phyloP scores from a whole-genome alignment of 1,140 invertebrate species.

The Papilio xuthus region DNA sequence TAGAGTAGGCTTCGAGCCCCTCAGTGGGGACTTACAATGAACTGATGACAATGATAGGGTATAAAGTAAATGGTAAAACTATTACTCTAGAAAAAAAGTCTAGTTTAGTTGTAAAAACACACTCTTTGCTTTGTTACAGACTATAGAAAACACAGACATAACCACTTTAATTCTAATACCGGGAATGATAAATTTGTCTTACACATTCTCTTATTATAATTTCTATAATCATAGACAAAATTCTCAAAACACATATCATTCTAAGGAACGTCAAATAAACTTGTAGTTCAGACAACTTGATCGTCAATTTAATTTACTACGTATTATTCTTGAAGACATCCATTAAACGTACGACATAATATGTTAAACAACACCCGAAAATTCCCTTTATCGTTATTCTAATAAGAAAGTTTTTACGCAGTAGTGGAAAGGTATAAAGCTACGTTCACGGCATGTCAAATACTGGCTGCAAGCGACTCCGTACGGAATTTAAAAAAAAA shows the following conservation, averaged over 20 bases:
- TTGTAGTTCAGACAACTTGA: conserved; percentile 23
- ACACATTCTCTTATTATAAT: background rate
- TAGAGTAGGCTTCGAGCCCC: too few species aligned
- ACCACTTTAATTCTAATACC: background rate
- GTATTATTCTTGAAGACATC: background rate
- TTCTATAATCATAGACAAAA: background rate
- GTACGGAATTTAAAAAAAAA: too few species aligned
- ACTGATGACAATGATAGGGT: too few species aligned
- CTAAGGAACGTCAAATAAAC: conserved; percentile 16
- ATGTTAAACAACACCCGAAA: conserved; percentile 32
- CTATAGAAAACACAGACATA: background rate
- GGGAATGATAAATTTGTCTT: background rate
- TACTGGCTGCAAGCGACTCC: too few species aligned
- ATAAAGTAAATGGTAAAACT: too few species aligned
- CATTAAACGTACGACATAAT: conserved; percentile 18
- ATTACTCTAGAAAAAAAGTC: background rate
- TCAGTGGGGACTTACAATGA: too few species aligned
- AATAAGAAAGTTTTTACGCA: conserved; percentile 22
- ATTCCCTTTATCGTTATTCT: conserved; percentile 29
- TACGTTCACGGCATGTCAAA: background rate
- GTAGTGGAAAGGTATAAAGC: conserved; percentile 20
- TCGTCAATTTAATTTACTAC: conserved; percentile 29
- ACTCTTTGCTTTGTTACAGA: too few species aligned
- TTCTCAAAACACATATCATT: conserved; percentile 16
- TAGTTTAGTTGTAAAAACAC: background rate